Base-by-base conservation (phyloP, 2,113 vertebrate species). In the Gasterosteus aculeatus region DNA sequence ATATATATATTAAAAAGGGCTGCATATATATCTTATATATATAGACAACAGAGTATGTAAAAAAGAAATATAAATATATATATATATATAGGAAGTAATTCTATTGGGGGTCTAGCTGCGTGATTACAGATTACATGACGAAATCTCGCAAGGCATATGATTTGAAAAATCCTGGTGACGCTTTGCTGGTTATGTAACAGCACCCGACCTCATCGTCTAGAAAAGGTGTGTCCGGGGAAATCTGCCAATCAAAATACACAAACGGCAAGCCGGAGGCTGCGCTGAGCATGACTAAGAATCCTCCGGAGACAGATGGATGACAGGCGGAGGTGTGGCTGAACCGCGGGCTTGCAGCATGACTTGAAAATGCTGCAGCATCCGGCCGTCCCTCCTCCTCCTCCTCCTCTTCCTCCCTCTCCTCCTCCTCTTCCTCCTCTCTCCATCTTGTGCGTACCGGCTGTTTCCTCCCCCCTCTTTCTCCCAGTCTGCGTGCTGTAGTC, bases 311-410 rank as follows among this genome's bases (percentile, higher is more conserved):
- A 64, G 68, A 72, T 59, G 62, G 83, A 87, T 69, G 70, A 78
- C 16, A 44, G 72, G 46, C 58, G 56, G 79, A 82, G 83, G 63
- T 61, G 75, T 67, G 78, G 71, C 47, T 29, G 63, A 62, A 66
- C 66, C 75, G 77, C 54, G 66, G 80, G 80, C 80, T 75, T 84
- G 91, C 91, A 91, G 90, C 89, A 80, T 69, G 89, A 90, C 83
- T 91, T 92, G 88, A 93, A 92, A 93, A 90, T 86, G 90, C 90
- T 93, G 93, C 93, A 92, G 92, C 93, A 92, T 93, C 92, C 87
- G 82, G 85, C 85, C 67, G 66, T 82, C 83, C 68, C 74, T 65
- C 46, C 80, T 74, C 73, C 79, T 44, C n/a, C n/a, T 77, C 64
- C 82, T 72, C 77, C 81, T 58, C 65, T 63, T 56, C 51, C 70